Base-by-base conservation (phyloP, 2,113 vertebrate species). In the Lampris incognitus region DNA sequence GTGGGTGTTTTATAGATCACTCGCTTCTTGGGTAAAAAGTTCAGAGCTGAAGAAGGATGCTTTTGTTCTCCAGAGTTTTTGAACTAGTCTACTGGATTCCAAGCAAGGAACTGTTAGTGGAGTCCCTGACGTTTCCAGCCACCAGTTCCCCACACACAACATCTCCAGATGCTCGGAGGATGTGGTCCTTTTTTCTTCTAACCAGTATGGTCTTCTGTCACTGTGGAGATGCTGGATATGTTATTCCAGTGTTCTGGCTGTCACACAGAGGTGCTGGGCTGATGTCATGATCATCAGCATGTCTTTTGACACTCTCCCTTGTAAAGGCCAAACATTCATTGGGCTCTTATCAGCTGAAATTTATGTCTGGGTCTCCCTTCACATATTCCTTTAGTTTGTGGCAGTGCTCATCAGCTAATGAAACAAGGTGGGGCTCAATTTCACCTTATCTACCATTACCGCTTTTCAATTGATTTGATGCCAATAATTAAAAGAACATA, bases 101-200 rank as follows among this genome's bases (percentile, higher is more conserved):
- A 78, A 78, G 78, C 82, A 79, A 69, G 79, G 85, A 87, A 87
- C 83, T 84, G 72, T 88, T 74, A 55, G 78, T 86, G 9, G 52
- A 57, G 52, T 57, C 66, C 40, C 54, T 69, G 85, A 89, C 83
- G 81, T 89, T 90, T 90, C 62, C 71, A 84, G 70, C 62, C 57
- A 69, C 72, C 63, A 52, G 24, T 68, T 61, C 50, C 66, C 65
- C 77, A 55, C 70, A 73, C 75, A 78, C 69, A 79, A 62, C 66
- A 84, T 87, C 85, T 87, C 86, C 83, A 89, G 76, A 90, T 90
- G 85, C 90, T 71, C 63, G 78, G 83, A 92, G 89, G 86, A 91
- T 90, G 89, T 90, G 89, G 82, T 73, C 65, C 84, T 67, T 66
- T 82, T 81, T 81, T 76, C 62, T 77, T 85, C 62, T 75, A 56